Conservation (phyloP, 2,113 vertebrate species). For the Illadopsis cleaveri region DNA sequence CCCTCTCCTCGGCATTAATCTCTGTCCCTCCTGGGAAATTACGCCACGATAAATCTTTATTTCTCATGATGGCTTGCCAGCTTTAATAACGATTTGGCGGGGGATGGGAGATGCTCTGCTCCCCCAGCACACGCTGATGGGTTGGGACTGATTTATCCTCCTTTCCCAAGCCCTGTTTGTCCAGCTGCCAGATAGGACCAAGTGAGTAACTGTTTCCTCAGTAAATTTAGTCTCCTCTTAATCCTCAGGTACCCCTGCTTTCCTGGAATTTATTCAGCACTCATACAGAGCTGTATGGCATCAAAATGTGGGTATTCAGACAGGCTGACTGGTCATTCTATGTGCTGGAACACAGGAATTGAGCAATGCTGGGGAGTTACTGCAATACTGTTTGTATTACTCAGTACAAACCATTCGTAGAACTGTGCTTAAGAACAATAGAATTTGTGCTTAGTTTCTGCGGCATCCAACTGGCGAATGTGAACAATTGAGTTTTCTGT, state of each 20-base stretch:
- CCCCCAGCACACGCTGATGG: not conserved
- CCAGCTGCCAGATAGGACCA: not conserved
- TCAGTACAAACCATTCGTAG: not conserved
- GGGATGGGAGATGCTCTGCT: not conserved
- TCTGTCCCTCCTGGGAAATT: constrained; percentile 59
- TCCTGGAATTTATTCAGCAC: not conserved
- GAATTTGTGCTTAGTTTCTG: not conserved
- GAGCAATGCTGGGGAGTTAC: not conserved
- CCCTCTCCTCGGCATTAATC: constrained; percentile 27
- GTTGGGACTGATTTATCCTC: not conserved
- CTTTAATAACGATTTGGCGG: constrained; percentile 12
- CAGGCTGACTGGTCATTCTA: not conserved
- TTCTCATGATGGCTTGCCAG: constrained; percentile 58
- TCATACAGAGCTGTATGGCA: rapidly evolving
- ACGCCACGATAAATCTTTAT: constrained; percentile 53
- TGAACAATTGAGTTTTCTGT: constrained; percentile 20
- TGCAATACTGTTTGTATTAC: not conserved
- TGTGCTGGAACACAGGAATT: not conserved
- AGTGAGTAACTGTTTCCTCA: not conserved
- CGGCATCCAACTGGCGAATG: not conserved
- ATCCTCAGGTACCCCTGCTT: not conserved
- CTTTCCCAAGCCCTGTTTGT: not conserved
- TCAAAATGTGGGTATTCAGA: not conserved
- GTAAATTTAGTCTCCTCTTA: not conserved
- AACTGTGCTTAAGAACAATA: not conserved